phyloP scores from a whole-genome alignment of 2,113 vertebrate genomes.

The Saguinus midas region DNA sequence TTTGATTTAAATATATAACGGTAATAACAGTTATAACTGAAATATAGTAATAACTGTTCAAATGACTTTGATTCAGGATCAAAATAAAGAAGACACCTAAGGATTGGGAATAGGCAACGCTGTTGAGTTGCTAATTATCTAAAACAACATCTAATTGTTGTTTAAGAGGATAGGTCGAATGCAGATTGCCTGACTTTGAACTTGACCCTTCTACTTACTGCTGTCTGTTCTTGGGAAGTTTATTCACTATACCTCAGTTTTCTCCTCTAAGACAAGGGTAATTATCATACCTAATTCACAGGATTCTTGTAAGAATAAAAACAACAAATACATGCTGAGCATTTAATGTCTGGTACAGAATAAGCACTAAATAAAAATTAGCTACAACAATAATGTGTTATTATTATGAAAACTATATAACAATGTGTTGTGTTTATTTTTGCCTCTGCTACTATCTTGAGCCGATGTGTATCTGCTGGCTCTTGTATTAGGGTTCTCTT shows the following conservation, averaged over 20 bases:
- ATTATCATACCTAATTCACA: neutral
- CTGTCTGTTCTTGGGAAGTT: neutral
- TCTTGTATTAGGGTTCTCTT: too few relatives aligned
- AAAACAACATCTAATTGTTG: too few relatives aligned
- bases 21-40: too few relatives aligned
- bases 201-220: neutral
- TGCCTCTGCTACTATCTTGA: neutral
- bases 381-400: neutral
- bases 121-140: neutral
- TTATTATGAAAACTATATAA: neutral
- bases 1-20: neutral
- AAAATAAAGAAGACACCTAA: neutral
- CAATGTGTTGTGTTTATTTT: neutral
- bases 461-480: neutral
- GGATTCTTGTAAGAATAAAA: neutral
- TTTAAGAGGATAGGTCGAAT: neutral
- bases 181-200: neutral
- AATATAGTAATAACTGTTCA: neutral
- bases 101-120: rapidly evolving
- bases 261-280: neutral
- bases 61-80: neutral
- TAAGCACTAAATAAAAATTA: neutral
- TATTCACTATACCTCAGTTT: neutral
- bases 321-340: neutral
- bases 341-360: neutral